Conservation (phyloP, 2,888 invertebrate species). For the Drosophila phalerata region DNA sequence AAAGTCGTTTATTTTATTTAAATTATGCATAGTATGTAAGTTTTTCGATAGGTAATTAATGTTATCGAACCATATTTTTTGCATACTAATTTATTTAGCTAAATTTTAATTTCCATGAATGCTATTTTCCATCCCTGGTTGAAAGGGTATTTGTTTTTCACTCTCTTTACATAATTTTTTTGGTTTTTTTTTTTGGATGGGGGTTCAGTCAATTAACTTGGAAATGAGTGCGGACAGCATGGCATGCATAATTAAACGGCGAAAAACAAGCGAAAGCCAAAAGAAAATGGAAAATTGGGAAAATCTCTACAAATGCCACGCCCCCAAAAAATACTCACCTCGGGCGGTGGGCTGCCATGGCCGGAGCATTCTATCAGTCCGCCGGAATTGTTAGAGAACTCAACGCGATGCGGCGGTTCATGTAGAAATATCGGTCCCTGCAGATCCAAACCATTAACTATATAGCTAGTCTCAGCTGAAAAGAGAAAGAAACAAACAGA, state of each 20-base stretch:
- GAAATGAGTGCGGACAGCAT: slow-evolving; percentile 54
- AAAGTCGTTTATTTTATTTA: too few relatives aligned
- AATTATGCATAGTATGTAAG: too few relatives aligned
- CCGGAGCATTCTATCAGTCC: slow-evolving; percentile 90
- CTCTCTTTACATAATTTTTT: neutral
- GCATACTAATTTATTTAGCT: too few relatives aligned
- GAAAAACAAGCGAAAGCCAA: slow-evolving; percentile 27
- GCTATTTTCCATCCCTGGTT: too few relatives aligned
- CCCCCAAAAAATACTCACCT: slow-evolving; percentile 85
- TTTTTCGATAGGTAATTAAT: too few relatives aligned
- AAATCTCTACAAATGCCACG: slow-evolving; percentile 2
- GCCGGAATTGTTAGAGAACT: slow-evolving; percentile 92
- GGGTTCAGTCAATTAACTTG: slow-evolving; percentile 74
- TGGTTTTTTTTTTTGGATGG: neutral
- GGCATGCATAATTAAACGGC: slow-evolving; percentile 79
- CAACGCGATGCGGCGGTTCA: slow-evolving; percentile 91
- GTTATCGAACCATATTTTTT: too few relatives aligned
- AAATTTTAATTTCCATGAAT: too few relatives aligned
- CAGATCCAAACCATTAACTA: slow-evolving; percentile 87
- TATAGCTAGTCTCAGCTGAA: slow-evolving; percentile 68
- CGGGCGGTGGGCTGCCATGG: slow-evolving; percentile 89
- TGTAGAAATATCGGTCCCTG: slow-evolving; percentile 89
- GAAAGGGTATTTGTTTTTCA: slow-evolving; percentile 18
- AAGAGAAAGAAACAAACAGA: slow-evolving; percentile 9
- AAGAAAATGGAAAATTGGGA: slow-evolving; percentile 5